A percentile compares a stretch with the other conserved stretches of the same genome.
These are phyloP conservation scores for Protaetia brevitarsis DNA, from an alignment of 1,140 invertebrate species.

Conservation along the genomic window DNA sequence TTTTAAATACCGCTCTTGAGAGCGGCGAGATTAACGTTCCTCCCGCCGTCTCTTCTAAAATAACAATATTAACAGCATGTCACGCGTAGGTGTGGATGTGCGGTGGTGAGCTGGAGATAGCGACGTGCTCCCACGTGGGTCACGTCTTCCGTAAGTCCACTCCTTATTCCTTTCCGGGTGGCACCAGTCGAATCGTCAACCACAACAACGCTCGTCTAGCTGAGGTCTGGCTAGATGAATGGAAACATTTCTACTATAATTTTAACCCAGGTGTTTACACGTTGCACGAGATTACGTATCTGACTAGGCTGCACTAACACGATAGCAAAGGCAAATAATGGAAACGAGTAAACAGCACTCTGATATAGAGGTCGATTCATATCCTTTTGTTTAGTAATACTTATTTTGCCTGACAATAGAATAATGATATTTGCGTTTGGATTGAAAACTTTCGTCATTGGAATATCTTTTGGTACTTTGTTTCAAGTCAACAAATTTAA, in stretches of 20 bases:
- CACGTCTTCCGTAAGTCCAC: slow-evolving; percentile 99
- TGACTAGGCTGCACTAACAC: neutral
- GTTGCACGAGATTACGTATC: neutral
- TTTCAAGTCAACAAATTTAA: too few relatives aligned
- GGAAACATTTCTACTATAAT: slow-evolving; percentile 97
- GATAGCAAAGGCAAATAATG: too few relatives aligned
- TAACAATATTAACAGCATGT: neutral
- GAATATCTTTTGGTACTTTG: too few relatives aligned
- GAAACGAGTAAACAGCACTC: too few relatives aligned
- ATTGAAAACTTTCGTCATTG: too few relatives aligned
- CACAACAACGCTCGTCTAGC: slow-evolving; percentile 96
- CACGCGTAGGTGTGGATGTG: slow-evolving; percentile 92
- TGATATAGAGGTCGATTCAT: too few relatives aligned
- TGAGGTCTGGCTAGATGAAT: slow-evolving; percentile 97
- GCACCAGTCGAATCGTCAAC: slow-evolving; percentile 96
- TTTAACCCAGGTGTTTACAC: slow-evolving; percentile 82
- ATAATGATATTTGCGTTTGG: too few relatives aligned
- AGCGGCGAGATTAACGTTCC: neutral
- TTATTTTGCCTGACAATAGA: too few relatives aligned
- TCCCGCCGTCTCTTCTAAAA: neutral
- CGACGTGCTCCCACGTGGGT: slow-evolving; percentile 98
- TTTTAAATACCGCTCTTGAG: too few relatives aligned
- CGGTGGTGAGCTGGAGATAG: slow-evolving; percentile 91
- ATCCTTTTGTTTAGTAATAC: too few relatives aligned
- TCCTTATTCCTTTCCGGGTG: slow-evolving; percentile 98